phyloP scores from a whole-genome alignment of 1,140 invertebrate species.

The Caenorhabditis remanei region DNA sequence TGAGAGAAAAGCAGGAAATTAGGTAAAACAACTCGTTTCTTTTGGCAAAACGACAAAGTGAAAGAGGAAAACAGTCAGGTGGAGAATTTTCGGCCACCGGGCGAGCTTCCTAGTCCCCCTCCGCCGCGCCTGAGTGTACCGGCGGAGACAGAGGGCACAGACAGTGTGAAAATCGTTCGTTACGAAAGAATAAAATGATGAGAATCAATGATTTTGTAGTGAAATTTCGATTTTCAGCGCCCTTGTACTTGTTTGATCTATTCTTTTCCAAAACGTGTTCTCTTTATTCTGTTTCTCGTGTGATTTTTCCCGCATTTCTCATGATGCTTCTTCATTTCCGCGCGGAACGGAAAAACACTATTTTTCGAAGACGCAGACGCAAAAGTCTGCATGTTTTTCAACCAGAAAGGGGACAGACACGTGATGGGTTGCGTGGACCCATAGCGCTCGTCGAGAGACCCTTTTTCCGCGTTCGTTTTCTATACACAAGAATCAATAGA shows the following conservation, averaged over 20 bases:
- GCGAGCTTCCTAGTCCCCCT: not conserved
- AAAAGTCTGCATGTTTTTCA: slow-evolving; percentile 5
- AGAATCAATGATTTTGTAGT: not conserved
- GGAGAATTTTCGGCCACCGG: not conserved
- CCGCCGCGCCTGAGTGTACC: not conserved
- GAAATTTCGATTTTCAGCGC: too few relatives aligned
- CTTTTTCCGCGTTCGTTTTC: slow-evolving; percentile 2
- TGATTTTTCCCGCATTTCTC: not conserved
- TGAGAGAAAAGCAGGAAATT: not conserved
- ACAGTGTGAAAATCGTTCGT: too few relatives aligned
- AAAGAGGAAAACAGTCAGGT: slow-evolving; percentile 35
- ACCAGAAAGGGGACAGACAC: not conserved
- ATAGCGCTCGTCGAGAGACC: not conserved
- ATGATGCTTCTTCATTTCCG: not conserved
- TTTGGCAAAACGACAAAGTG: not conserved
- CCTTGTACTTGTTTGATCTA: not conserved
- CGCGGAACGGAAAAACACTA: not conserved
- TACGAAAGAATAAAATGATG: not conserved
- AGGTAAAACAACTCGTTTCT: slow-evolving; percentile 24
- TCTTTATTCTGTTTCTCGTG: not conserved
- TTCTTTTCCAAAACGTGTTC: not conserved
- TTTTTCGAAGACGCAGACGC: slow-evolving; percentile 4
- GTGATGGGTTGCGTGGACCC: not conserved
- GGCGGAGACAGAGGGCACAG: too few relatives aligned
- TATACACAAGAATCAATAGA: slow-evolving; percentile 18